phyloP scores from a whole-genome alignment of 2,888 invertebrate species.

The Caenorhabditis sp. region DNA sequence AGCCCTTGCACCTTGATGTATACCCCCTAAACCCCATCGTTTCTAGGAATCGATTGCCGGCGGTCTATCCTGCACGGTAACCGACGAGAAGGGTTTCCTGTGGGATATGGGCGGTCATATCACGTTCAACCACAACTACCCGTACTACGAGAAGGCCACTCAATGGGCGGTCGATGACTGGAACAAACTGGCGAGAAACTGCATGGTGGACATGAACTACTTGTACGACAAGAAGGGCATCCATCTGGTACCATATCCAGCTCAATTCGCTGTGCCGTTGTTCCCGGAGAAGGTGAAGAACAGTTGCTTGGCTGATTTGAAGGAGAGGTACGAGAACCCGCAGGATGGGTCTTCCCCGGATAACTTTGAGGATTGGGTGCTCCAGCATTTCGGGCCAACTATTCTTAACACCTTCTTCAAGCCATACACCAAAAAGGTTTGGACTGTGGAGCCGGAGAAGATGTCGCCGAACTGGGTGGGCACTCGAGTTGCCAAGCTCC shows the following conservation, averaged over 20 bases:
- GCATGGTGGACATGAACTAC: conserved; percentile 82
- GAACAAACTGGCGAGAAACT: conserved; percentile 81
- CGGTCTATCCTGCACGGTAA: conserved; percentile 81
- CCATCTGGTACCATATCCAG: conserved; percentile 81
- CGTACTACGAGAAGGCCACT: conserved; percentile 82
- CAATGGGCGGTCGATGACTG: conserved; percentile 82
- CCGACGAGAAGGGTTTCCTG: conserved; percentile 81
- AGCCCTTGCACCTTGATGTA: too few species aligned
- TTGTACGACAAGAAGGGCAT: conserved; percentile 78
- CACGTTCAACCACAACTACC: conserved; percentile 82
- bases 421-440: conserved; percentile 82
- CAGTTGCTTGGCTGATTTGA: conserved; percentile 76
- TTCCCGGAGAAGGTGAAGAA: conserved; percentile 80
- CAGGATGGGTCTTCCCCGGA: conserved; percentile 66
- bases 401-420: conserved; percentile 81
- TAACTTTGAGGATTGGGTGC: conserved; percentile 82
- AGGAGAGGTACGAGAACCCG: conserved; percentile 80
- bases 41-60: conserved; percentile 74
- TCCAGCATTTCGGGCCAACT: conserved; percentile 81
- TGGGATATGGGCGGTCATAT: conserved; percentile 83
- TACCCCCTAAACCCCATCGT: too few species aligned
- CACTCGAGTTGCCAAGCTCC: conserved; percentile 81
- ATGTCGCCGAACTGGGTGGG: conserved; percentile 82
- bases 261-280: conserved; percentile 82
- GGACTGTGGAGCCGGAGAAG: conserved; percentile 81